Conservation (phyloP, 1,140 invertebrate species). For the Sweltsa coloradensis region DNA sequence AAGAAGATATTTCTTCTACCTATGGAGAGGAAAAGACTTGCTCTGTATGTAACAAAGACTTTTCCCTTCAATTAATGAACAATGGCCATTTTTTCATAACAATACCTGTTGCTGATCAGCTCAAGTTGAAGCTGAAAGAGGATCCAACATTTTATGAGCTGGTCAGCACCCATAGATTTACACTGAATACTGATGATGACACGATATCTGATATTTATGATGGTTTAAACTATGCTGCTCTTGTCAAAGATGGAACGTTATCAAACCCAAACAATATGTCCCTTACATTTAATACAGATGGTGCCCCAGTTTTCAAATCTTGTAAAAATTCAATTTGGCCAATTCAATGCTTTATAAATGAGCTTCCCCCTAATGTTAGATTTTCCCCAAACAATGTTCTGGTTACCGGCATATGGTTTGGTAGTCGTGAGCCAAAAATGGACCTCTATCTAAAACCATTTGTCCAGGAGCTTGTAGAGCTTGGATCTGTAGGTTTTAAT, state of each 20-base stretch:
- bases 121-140: too few relatives aligned
- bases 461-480: conserved; percentile 11
- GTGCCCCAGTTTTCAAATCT: conserved; percentile 25
- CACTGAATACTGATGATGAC: too few relatives aligned
- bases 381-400: conserved; percentile 13
- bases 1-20: too few relatives aligned
- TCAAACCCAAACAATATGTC: conserved; percentile 19
- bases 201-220: not conserved
- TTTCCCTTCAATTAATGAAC: too few relatives aligned
- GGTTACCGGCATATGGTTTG: conserved; percentile 17
- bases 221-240: not conserved
- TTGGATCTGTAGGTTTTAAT: conserved; percentile 5
- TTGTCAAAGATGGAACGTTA: conserved; percentile 15
- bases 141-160: too few relatives aligned
- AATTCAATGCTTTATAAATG: conserved; percentile 23
- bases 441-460: conserved; percentile 13
- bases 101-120: too few relatives aligned
- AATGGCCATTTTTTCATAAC: too few relatives aligned
- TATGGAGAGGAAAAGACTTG: too few relatives aligned
- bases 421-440: conserved; percentile 15
- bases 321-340: conserved; percentile 25
- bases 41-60: too few relatives aligned
- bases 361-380: conserved; percentile 18
- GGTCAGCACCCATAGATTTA: too few relatives aligned
- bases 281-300: conserved; percentile 23